Conservation (phyloP, 1,140 invertebrate genomes). For the Steinernema feltiae region DNA sequence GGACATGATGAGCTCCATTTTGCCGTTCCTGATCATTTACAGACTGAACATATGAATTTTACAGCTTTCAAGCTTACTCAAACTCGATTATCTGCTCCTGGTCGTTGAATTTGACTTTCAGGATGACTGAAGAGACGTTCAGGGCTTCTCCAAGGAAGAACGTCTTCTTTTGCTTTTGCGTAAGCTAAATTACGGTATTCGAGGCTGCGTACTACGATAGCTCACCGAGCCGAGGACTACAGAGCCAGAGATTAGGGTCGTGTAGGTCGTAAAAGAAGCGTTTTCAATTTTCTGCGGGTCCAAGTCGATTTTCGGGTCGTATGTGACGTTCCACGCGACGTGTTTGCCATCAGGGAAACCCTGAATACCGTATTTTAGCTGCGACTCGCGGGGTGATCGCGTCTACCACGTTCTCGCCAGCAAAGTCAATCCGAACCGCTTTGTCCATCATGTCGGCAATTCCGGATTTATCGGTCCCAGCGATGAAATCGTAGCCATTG, state of each 20-base stretch:
- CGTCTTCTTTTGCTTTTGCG: neutral
- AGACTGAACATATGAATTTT: neutral
- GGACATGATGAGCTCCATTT: neutral
- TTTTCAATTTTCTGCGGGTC: neutral
- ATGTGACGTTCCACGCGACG: conserved; percentile 1
- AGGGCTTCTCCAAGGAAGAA: neutral
- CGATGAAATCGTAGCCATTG: neutral
- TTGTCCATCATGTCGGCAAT: neutral
- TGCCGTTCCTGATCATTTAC: neutral
- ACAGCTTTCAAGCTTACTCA: neutral
- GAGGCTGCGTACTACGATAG: too few species aligned
- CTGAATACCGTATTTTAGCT: neutral
- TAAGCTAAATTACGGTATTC: too few species aligned
- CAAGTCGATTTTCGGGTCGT: neutral
- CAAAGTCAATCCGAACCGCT: neutral
- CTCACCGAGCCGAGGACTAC: too few species aligned
- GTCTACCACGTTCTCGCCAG: neutral
- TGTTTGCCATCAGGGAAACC: neutral
- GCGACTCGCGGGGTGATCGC: neutral
- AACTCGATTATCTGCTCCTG: neutral
- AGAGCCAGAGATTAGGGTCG: neutral
- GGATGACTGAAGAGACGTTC: neutral
- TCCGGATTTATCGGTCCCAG: neutral
- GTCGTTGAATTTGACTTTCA: neutral
- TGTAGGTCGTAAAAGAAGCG: neutral